These are phyloP conservation scores for Arizona elegans DNA, from an alignment of 2,113 vertebrate genomes.

Conservation along the genomic window DNA sequence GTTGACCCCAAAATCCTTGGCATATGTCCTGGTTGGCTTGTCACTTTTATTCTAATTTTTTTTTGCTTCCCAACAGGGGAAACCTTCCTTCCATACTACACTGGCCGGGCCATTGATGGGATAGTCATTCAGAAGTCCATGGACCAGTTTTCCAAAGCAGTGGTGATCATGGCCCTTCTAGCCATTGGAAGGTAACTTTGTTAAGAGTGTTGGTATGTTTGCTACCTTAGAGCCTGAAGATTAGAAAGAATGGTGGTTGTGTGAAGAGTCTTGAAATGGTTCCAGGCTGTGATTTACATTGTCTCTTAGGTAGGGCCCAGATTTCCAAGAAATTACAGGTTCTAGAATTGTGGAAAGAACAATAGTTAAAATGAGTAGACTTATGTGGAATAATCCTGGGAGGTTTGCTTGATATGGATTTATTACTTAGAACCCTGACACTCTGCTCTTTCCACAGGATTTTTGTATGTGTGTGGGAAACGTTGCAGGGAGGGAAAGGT, in stretches of 20 bases:
- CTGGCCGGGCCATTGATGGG: constrained; percentile 84
- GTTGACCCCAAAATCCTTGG: background rate
- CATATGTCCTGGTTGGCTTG: background rate
- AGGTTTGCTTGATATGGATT: too few species aligned
- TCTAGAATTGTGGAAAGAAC: background rate
- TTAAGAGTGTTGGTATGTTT: background rate
- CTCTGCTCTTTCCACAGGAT: background rate
- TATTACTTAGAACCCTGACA: background rate
- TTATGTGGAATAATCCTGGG: background rate
- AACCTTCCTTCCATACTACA: constrained; percentile 89
- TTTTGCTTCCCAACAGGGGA: constrained; percentile 74
- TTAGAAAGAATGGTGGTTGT: background rate
- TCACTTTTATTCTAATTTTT: background rate
- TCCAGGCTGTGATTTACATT: background rate
- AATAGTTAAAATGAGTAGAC: background rate
- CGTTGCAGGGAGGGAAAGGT: background rate
- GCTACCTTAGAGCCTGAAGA: background rate
- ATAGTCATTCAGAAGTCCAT: constrained; percentile 90
- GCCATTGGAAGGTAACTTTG: constrained; percentile 82
- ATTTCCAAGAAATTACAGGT: background rate
- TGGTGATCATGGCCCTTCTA: constrained; percentile 74
- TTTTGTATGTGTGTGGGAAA: background rate
- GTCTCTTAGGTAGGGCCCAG: background rate
- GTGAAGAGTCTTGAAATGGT: background rate
- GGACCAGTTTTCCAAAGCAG: constrained; percentile 79